These are phyloP conservation scores for Tricholauxania praeusta DNA, from an alignment of 2,888 invertebrate species.

Conservation along the genomic window DNA sequence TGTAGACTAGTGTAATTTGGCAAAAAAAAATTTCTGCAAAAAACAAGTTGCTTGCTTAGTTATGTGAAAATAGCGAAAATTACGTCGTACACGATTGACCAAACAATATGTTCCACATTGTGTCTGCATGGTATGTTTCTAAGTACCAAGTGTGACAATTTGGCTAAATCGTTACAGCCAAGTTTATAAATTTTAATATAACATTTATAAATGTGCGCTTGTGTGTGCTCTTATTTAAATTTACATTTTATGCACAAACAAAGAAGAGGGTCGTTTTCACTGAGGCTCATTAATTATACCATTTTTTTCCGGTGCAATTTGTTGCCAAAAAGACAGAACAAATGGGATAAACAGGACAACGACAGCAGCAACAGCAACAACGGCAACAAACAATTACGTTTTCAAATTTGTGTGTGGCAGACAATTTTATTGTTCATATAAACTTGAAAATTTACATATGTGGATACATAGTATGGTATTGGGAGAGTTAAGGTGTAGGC, in stretches of 20 bases:
- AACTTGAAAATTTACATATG: constrained; percentile 44
- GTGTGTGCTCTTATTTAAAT: background rate
- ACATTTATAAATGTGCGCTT: background rate
- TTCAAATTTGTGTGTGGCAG: constrained; percentile 41
- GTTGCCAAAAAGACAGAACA: background rate
- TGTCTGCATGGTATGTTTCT: background rate
- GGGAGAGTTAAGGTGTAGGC: no score
- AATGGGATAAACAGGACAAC: no score
- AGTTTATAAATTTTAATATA: background rate
- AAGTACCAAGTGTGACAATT: constrained; percentile 9
- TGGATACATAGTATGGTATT: no score
- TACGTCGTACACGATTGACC: no score
- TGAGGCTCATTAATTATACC: constrained; percentile 30
- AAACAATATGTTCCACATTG: no score
- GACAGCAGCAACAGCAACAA: no score
- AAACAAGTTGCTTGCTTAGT: no score
- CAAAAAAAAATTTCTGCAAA: no score
- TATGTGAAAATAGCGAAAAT: no score
- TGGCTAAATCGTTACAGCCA: constrained; percentile 5
- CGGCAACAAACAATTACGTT: constrained; percentile 24
- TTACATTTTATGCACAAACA: background rate
- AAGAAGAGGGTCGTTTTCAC: background rate
- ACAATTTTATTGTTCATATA: constrained; percentile 53
- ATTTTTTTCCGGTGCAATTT: constrained; percentile 21
- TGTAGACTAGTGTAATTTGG: no score